A percentile compares a stretch with the other conserved stretches of the same genome.
Evolutionary conservation across 2,888 invertebrate species (phyloP).

Genomic region (Ormyrus rosae): DNA sequence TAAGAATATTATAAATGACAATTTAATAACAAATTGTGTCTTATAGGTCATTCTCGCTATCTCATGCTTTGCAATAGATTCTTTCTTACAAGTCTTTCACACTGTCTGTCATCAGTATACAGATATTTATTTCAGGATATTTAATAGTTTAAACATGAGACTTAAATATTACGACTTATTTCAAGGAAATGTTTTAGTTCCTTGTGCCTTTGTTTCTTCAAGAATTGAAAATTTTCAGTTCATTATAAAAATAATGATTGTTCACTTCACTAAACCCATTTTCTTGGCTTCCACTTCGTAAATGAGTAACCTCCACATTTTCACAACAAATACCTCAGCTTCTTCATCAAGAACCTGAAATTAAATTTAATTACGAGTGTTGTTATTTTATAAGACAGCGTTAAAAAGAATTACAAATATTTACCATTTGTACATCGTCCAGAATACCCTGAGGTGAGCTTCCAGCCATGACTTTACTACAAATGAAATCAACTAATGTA

Average conservation of each 20-base stretch:
- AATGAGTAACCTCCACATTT: slow-evolving; percentile 99
- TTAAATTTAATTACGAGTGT: slow-evolving; percentile 39
- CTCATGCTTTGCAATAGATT: slow-evolving; percentile 46
- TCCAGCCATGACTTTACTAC: slow-evolving; percentile 96
- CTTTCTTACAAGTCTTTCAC: slow-evolving; percentile 53
- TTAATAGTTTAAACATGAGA: slow-evolving; percentile 53
- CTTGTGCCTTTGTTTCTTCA: slow-evolving; percentile 31
- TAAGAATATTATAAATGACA: slow-evolving; percentile 54
- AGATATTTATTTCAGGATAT: slow-evolving; percentile 43
- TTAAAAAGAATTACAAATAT: slow-evolving; percentile 56
- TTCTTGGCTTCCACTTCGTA: slow-evolving; percentile 99
- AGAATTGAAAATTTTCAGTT: slow-evolving; percentile 46
- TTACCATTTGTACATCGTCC: slow-evolving; percentile 99
- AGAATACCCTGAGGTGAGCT: slow-evolving; percentile 95
- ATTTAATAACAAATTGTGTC: slow-evolving; percentile 55
- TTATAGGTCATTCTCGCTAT: slow-evolving; percentile 51
- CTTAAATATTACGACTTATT: slow-evolving; percentile 52
- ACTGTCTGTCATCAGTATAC: slow-evolving; percentile 48
- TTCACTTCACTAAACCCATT: slow-evolving; percentile 88
- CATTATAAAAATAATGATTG: slow-evolving; percentile 35
- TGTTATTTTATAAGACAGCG: too few relatives aligned
- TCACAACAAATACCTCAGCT: slow-evolving; percentile 99
- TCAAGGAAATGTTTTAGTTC: slow-evolving; percentile 42
- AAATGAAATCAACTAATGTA: slow-evolving; percentile 99
- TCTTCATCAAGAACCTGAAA: slow-evolving; percentile 98